Conservation (phyloP, 2,113 vertebrate genomes). For the Urocynchramus pylzowi region DNA sequence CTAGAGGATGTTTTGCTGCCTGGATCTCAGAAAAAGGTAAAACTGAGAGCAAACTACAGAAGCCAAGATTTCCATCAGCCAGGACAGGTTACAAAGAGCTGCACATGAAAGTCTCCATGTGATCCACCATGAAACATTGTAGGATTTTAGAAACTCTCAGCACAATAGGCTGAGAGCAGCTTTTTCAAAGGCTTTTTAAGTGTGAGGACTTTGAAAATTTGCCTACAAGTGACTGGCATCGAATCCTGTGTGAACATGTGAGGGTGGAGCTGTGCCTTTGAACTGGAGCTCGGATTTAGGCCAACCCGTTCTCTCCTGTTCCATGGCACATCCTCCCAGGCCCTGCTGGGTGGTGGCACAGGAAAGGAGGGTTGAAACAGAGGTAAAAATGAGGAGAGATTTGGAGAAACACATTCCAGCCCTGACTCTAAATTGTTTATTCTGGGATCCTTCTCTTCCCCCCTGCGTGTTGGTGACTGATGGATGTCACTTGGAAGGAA, state of each 20-base stretch:
- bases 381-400: not conserved
- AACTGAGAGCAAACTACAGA: not conserved
- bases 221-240: not conserved
- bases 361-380: not conserved
- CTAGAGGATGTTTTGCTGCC: not conserved
- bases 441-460: not conserved
- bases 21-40: not conserved
- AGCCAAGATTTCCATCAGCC: not conserved
- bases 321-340: rapidly evolving
- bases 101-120: constrained; percentile 8
- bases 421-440: not conserved
- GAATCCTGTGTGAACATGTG: not conserved
- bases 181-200: constrained; percentile 18
- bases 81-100: constrained; percentile 20
- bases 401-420: not conserved
- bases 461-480: rapidly evolving
- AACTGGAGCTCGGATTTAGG: not conserved
- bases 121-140: not conserved
- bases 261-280: not conserved
- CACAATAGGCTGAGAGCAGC: not conserved
- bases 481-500: not conserved
- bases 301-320: not conserved
- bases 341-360: not conserved
- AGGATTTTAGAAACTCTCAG: not conserved
- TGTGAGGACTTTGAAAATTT: constrained; percentile 38